Evolutionary conservation across 1,140 invertebrate genomes (phyloP).

Genomic region (Epicauta chinensis): DNA sequence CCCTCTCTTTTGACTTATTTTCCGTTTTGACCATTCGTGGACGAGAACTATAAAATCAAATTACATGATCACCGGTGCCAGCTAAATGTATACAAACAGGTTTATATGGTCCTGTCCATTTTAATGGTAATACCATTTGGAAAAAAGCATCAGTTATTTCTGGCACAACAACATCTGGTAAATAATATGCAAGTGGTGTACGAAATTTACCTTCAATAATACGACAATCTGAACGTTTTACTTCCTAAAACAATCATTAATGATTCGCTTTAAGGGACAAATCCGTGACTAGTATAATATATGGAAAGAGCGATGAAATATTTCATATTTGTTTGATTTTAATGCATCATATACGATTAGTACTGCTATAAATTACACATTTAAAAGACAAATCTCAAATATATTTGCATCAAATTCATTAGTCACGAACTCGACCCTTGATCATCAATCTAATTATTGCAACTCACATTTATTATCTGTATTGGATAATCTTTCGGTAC

Average conservation of each 20-base stretch:
- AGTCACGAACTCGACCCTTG: too few relatives aligned
- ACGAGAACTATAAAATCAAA: too few relatives aligned
- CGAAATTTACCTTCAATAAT: conserved; percentile 83
- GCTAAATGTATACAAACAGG: conserved; percentile 92
- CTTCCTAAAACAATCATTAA: conserved; percentile 55
- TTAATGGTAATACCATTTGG: conserved; percentile 76
- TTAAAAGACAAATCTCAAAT: too few relatives aligned
- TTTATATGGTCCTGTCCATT: conserved; percentile 67
- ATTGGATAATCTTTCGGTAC: conserved; percentile 79
- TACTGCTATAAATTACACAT: too few relatives aligned
- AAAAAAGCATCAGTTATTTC: conserved; percentile 76
- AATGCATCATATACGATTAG: too few relatives aligned
- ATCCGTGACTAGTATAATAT: too few relatives aligned
- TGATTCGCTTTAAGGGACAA: too few relatives aligned
- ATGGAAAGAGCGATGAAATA: too few relatives aligned
- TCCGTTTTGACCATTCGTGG: too few relatives aligned
- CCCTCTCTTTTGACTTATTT: too few relatives aligned
- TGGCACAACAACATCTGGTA: conserved; percentile 82
- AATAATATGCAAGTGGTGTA: conserved; percentile 74
- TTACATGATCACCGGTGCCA: conserved; percentile 97
- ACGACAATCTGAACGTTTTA: conserved; percentile 65
- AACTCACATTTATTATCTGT: conserved; percentile 77
- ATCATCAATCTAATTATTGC: conserved; percentile 1
- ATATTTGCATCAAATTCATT: too few relatives aligned
- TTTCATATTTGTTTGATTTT: too few relatives aligned